Base-by-base conservation (phyloP, 2,113 vertebrate species). In the Bothrops jararaca region DNA sequence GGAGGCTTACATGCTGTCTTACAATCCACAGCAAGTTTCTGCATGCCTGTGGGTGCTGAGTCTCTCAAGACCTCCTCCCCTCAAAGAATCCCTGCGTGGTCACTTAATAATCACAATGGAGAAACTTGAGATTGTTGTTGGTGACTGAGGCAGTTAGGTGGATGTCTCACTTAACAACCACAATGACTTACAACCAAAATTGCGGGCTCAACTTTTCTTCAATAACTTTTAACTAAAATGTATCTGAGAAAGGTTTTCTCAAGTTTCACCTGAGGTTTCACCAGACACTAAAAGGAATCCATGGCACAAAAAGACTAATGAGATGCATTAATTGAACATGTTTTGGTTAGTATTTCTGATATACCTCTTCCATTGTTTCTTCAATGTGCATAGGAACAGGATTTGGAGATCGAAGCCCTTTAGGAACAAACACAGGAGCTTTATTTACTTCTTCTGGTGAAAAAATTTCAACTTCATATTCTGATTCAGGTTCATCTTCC, bases 331-430 rank as follows among this genome's bases (percentile, higher is more conserved):
- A n/a, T n/a, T 69, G 12, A 22, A 6, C 3, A 60, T 29, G 9
- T 60, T 23, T 52, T 85, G 5, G 24, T 26, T 39, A 22, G 2
- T 50, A 50, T 92, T 80, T 89, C 15, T 48, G 52, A 18, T 24
- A 74, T 97, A 99, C 99, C 98, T 99, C 99, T 95, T 99, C 98
- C 98, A 99, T 97, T 0, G 98, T 98, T 97, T 99, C 98, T 89
- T 99, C 98, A 93, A 99, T 98, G 93, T 98, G 98, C 93, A 97
- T 54, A 88, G 98, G 93, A 94, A 98, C 50, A 52, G 97, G 96
- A 34, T 95, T 97, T 48, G 98, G 98, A 89, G 98, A 98, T 89
- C 98, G 98, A 89, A 99, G 98, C 92, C 98, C 97, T 89, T 97
- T 91, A 22, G 99, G 98, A 91, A 99, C 98, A 96, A 99, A 99